phyloP scores from a whole-genome alignment of 2,797 vertebrate species.

The Gymnodraco acuticeps region DNA sequence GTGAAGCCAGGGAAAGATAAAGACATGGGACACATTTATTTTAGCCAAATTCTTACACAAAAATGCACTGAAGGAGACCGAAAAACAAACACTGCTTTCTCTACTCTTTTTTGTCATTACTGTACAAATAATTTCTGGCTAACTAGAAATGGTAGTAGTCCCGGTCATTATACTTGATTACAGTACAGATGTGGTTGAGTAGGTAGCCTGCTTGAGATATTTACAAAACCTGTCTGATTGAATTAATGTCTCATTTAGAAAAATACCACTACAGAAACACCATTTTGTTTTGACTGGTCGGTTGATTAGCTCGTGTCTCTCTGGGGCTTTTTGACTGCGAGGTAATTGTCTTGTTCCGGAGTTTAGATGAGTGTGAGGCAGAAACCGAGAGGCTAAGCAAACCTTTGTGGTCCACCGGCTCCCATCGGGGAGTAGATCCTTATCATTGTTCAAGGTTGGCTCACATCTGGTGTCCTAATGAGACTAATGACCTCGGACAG shows the following conservation, averaged over 20 bases:
- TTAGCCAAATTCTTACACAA: slow-evolving; percentile 48
- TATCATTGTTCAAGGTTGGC: slow-evolving; percentile 73
- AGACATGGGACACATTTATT: slow-evolving; percentile 23
- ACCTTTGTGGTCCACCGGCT: slow-evolving; percentile 65
- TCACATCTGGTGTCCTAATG: slow-evolving; percentile 77
- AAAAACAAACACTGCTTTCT: slow-evolving; percentile 19
- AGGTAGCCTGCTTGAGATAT: slow-evolving; percentile 24
- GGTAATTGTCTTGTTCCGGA: slow-evolving; percentile 72
- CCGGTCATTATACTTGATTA: slow-evolving; percentile 6
- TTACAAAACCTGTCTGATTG: slow-evolving; percentile 29
- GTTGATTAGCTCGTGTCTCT: slow-evolving; percentile 62
- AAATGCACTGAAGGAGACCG: slow-evolving; percentile 33
- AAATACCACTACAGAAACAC: slow-evolving; percentile 31
- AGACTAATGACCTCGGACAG: slow-evolving; percentile 64
- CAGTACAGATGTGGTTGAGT: slow-evolving; percentile 10
- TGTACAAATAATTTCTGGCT: neutral
- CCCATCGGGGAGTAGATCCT: slow-evolving; percentile 72
- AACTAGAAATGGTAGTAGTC: slow-evolving; percentile 8
- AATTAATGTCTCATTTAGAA: slow-evolving; percentile 22
- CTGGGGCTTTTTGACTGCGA: slow-evolving; percentile 42
- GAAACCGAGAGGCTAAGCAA: slow-evolving; percentile 59
- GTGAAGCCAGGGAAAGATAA: slow-evolving; percentile 45
- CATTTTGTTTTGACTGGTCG: slow-evolving; percentile 65
- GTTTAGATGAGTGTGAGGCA: slow-evolving; percentile 69
- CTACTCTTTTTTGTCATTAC: no score